phyloP scores from a whole-genome alignment of 2,113 vertebrate species.

The Varanus salvator region DNA sequence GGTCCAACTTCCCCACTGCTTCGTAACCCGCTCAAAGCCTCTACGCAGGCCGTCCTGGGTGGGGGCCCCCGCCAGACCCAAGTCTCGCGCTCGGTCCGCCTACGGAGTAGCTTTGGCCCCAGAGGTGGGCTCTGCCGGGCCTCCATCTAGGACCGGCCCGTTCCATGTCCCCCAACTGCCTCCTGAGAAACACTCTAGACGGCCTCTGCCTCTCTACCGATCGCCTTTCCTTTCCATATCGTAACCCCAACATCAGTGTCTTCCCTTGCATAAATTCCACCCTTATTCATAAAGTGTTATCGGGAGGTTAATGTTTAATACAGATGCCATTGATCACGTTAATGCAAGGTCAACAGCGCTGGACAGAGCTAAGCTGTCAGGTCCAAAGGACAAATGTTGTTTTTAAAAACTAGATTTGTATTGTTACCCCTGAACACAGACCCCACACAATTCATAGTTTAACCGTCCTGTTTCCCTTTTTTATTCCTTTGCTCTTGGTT shows the following conservation, averaged over 20 bases:
- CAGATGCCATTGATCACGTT: not conserved
- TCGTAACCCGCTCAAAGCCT: not conserved
- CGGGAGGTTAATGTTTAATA: conserved; percentile 29
- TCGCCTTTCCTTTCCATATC: not conserved
- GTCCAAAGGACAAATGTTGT: conserved; percentile 20
- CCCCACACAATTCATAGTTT: not conserved
- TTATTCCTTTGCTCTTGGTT: not conserved
- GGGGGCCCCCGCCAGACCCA: too few relatives aligned
- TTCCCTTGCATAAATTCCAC: not conserved
- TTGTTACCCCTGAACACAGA: not conserved
- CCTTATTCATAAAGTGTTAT: not conserved
- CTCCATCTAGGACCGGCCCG: not conserved
- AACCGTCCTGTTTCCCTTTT: not conserved
- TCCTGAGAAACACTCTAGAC: not conserved
- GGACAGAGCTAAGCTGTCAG: not conserved
- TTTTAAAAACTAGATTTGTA: not conserved
- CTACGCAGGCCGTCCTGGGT: not conserved
- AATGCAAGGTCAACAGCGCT: not conserved
- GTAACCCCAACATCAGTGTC: not conserved
- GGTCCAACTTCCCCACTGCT: not conserved
- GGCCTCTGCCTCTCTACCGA: not conserved
- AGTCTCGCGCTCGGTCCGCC: not conserved
- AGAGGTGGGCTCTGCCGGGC: not conserved
- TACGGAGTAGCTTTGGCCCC: not conserved
- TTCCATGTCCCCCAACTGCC: not conserved